phyloP scores from a whole-genome alignment of 1,140 invertebrate genomes.

The Metopolophium dirhodum region DNA sequence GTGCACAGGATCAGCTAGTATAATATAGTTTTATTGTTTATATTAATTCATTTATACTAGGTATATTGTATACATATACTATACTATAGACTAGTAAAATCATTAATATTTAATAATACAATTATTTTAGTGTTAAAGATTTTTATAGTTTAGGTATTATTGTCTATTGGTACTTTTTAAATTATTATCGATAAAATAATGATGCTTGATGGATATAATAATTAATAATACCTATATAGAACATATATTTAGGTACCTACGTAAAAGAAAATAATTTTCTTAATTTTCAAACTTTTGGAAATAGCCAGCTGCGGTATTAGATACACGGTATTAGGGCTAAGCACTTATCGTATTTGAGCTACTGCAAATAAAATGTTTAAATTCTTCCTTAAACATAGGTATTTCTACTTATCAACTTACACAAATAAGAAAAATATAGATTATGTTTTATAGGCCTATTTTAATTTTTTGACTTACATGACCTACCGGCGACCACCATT shows the following conservation, averaged over 20 bases:
- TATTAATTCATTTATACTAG: neutral
- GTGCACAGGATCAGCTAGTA: too few relatives aligned
- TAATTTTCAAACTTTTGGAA: too few relatives aligned
- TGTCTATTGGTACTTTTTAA: neutral
- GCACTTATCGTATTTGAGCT: too few relatives aligned
- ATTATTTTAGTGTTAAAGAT: neutral
- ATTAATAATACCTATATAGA: neutral
- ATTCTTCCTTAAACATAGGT: neutral
- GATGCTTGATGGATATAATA: neutral
- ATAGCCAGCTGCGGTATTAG: too few relatives aligned
- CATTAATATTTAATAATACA: neutral
- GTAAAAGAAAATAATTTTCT: too few relatives aligned
- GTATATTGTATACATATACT: too few relatives aligned
- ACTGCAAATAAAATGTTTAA: neutral
- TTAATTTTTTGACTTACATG: neutral
- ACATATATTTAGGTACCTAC: neutral
- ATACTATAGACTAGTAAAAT: neutral
- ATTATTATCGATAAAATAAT: neutral
- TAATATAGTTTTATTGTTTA: neutral
- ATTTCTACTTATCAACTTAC: neutral
- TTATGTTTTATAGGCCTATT: neutral
- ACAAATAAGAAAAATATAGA: neutral
- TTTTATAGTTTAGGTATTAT: neutral
- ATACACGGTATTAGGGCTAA: too few relatives aligned
- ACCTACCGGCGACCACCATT: neutral